Conservation (phyloP, 2,797 vertebrate species). For the Enteromius fasciolatus region DNA sequence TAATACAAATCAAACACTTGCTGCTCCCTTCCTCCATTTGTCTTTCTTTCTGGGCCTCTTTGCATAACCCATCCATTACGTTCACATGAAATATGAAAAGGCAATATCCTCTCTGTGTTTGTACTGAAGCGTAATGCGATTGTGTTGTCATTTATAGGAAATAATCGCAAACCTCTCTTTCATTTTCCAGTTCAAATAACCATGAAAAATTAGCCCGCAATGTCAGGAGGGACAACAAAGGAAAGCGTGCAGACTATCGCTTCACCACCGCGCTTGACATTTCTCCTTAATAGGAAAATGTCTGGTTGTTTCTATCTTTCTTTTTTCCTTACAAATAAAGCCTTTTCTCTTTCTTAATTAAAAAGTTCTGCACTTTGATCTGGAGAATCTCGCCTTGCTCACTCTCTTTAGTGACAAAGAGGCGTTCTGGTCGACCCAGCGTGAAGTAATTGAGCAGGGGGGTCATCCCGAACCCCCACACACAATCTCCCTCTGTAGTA, state of each 20-base stretch:
- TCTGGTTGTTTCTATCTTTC: slow-evolving; percentile 77
- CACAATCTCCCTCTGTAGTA: slow-evolving; percentile 56
- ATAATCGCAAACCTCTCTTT: slow-evolving; percentile 94
- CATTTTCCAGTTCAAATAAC: slow-evolving; percentile 99
- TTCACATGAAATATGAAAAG: slow-evolving; percentile 93
- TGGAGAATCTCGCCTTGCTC: slow-evolving; percentile 68
- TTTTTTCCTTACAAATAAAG: slow-evolving; percentile 62
- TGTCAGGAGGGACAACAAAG: slow-evolving; percentile 92
- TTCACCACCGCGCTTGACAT: slow-evolving; percentile 82
- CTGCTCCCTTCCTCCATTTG: slow-evolving; percentile 79
- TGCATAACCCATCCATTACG: slow-evolving; percentile 86
- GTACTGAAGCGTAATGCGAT: slow-evolving; percentile 95
- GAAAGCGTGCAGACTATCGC: slow-evolving; percentile 79
- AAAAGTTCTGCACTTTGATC: slow-evolving; percentile 80
- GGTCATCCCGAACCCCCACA: slow-evolving; percentile 24
- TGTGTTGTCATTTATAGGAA: slow-evolving; percentile 98
- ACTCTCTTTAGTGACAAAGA: slow-evolving; percentile 49
- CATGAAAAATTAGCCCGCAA: slow-evolving; percentile 98
- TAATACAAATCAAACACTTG: slow-evolving; percentile 83
- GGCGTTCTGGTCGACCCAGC: slow-evolving; percentile 59
- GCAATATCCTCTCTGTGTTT: slow-evolving; percentile 91
- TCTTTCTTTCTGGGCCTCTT: slow-evolving; percentile 81
- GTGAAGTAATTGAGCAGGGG: slow-evolving; percentile 48
- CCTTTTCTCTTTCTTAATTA: slow-evolving; percentile 75
- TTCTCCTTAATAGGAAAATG: slow-evolving; percentile 84